Conservation (phyloP, 2,888 invertebrate genomes). For the Dendrolimus houi region DNA sequence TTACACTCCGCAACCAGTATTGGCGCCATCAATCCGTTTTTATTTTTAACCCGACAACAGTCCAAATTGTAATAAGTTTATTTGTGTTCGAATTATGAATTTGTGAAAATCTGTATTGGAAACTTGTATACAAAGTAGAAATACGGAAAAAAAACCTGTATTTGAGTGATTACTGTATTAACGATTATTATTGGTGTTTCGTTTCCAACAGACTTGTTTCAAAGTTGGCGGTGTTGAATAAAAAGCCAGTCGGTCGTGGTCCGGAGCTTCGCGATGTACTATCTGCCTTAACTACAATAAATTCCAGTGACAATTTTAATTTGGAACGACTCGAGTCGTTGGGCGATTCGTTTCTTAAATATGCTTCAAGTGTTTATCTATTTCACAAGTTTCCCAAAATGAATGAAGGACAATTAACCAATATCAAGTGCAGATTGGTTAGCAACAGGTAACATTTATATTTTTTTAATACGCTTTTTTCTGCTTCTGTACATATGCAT, state of each 20-base stretch:
- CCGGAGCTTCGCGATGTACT: slow-evolving; percentile 66
- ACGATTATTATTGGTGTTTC: not conserved
- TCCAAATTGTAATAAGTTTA: too few relatives aligned
- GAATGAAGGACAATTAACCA: slow-evolving; percentile 88
- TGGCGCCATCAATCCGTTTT: too few relatives aligned
- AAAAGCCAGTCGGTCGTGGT: slow-evolving; percentile 31
- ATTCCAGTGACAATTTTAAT: slow-evolving; percentile 84
- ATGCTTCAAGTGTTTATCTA: slow-evolving; percentile 83
- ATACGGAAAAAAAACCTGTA: too few relatives aligned
- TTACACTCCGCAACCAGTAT: too few relatives aligned
- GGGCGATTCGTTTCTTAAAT: slow-evolving; percentile 93
- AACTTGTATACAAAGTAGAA: too few relatives aligned
- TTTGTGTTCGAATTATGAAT: too few relatives aligned
- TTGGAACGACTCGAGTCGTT: slow-evolving; percentile 91
- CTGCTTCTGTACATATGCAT: too few relatives aligned
- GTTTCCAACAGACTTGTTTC: not conserved
- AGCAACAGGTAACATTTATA: slow-evolving; percentile 84
- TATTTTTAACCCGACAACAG: too few relatives aligned
- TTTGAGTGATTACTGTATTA: too few relatives aligned
- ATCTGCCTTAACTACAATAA: slow-evolving; percentile 82
- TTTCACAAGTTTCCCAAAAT: slow-evolving; percentile 80
- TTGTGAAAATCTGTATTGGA: too few relatives aligned
- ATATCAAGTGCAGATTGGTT: slow-evolving; percentile 81
- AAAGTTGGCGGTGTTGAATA: slow-evolving; percentile 33
- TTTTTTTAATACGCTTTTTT: slow-evolving; percentile 39